Conservation (phyloP, 2,113 vertebrate species). For the Vombatus ursinus region DNA sequence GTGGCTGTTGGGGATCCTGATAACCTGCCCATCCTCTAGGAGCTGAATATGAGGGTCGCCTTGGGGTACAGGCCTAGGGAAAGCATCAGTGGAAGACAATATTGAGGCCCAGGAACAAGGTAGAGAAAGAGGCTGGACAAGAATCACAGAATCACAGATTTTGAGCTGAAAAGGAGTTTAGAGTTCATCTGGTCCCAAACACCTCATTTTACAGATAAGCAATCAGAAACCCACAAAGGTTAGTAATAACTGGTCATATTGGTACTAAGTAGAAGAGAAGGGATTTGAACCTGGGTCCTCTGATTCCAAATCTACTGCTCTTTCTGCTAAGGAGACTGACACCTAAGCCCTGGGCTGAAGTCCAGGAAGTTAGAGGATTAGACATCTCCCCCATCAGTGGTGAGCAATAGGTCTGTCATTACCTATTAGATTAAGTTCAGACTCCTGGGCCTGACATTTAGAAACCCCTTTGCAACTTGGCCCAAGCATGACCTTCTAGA, state of each 20-base stretch:
- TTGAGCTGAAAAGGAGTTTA: not conserved
- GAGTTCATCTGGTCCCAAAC: not conserved
- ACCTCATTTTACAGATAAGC: not conserved
- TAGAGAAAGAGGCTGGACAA: not conserved
- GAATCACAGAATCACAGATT: not conserved
- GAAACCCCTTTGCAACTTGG: not conserved
- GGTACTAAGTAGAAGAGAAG: not conserved
- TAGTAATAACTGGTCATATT: not conserved
- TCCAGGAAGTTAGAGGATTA: not conserved
- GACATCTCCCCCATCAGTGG: not conserved
- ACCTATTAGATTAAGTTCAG: not conserved
- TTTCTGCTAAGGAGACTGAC: not conserved
- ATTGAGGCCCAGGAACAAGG: accelerated
- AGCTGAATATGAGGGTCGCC: constrained; percentile 85
- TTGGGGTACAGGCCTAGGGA: constrained; percentile 83
- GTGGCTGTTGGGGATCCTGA: constrained; percentile 84
- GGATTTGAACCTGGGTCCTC: not conserved
- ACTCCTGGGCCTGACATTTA: not conserved
- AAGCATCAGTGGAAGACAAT: accelerated
- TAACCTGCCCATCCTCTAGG: constrained; percentile 84
- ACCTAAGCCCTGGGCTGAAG: not conserved
- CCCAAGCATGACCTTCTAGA: not conserved
- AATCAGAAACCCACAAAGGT: not conserved
- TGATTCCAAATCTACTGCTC: not conserved
- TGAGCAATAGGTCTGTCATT: not conserved